Conservation (phyloP, 2,888 invertebrate genomes). For the Athalia rosae region DNA sequence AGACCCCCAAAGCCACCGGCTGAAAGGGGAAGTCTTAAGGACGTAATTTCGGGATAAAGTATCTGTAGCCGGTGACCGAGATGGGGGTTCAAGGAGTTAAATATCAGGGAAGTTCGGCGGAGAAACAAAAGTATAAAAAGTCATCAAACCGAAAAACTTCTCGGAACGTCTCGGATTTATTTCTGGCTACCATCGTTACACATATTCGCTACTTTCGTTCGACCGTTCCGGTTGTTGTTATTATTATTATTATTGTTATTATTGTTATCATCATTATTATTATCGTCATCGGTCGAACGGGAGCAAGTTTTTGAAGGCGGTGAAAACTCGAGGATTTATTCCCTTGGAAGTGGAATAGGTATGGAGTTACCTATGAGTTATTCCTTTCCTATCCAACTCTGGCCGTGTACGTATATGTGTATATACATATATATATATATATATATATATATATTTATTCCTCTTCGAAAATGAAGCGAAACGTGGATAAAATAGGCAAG, state of each 20-base stretch:
- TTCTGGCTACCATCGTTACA: too few species aligned
- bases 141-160: too few species aligned
- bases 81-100: not conserved
- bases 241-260: too few species aligned
- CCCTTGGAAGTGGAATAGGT: not conserved
- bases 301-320: slow-evolving; percentile 9
- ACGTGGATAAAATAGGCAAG: slow-evolving; percentile 35
- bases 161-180: too few species aligned
- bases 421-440: slow-evolving; percentile 22
- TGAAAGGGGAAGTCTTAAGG: slow-evolving; percentile 27
- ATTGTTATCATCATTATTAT: too few species aligned
- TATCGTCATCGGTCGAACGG: not conserved
- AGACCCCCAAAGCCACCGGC: slow-evolving; percentile 16
- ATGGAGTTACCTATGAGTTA: slow-evolving; percentile 9
- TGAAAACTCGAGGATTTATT: slow-evolving; percentile 33
- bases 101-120: not conserved
- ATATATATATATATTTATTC: not conserved
- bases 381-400: slow-evolving; percentile 39
- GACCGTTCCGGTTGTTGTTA: too few species aligned
- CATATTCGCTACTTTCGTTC: too few species aligned
- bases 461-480: slow-evolving; percentile 35
- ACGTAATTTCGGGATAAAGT: slow-evolving; percentile 34
- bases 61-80: slow-evolving; percentile 3
- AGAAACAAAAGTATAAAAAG: too few species aligned
- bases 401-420: too few species aligned